phyloP scores from a whole-genome alignment of 2,797 vertebrate genomes.

The Cuniculus paca region DNA sequence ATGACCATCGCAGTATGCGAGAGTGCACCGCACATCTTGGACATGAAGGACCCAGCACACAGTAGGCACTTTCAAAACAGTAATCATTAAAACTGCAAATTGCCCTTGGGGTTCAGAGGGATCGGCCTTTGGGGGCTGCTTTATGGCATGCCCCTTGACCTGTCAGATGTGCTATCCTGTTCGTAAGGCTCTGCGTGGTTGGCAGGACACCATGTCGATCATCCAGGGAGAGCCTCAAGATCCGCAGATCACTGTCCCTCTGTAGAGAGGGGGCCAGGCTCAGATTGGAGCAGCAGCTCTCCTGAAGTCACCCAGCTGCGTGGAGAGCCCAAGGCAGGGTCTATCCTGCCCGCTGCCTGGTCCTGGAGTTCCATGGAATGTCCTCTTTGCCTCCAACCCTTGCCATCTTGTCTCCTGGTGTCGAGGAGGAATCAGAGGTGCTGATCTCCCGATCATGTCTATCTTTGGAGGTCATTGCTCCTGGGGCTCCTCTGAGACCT shows the following conservation, averaged over 20 bases:
- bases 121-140: background rate
- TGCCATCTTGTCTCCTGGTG: background rate
- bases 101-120: background rate
- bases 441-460: background rate
- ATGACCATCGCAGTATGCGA: accelerated
- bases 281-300: background rate
- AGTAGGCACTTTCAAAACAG: background rate
- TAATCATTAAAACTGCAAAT: accelerated
- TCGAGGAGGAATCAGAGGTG: background rate
- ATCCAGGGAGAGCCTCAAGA: background rate
- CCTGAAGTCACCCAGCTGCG: background rate
- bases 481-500: background rate
- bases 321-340: accelerated
- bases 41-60: background rate
- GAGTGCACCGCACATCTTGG: background rate
- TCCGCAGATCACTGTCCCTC: accelerated
- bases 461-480: background rate
- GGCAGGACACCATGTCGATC: accelerated
- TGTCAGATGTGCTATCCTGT: accelerated
- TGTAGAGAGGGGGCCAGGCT: background rate
- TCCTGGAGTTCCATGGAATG: accelerated
- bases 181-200: accelerated
- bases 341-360: background rate
- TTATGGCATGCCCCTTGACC: accelerated
- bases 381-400: accelerated